These are phyloP conservation scores for Dasypogon diadema DNA, from an alignment of 2,888 invertebrate genomes.

Conservation along the genomic window DNA sequence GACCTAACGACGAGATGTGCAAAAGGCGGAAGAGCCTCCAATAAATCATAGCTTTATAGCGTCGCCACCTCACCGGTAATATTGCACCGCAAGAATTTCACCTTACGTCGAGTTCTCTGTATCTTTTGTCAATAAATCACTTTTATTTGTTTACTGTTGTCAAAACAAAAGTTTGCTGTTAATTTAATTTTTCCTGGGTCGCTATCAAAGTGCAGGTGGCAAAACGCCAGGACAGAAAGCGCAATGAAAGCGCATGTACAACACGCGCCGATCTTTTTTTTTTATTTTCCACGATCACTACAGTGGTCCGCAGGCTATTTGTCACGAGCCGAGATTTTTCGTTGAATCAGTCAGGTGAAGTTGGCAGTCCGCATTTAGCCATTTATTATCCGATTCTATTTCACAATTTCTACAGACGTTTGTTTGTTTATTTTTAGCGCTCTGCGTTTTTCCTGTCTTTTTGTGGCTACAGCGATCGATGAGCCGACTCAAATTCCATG, in stretches of 20 bases:
- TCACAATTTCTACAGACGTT: slow-evolving; percentile 23
- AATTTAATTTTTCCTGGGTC: slow-evolving; percentile 33
- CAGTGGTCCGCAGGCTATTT: background rate
- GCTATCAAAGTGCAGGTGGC: slow-evolving; percentile 36
- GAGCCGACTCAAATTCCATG: slow-evolving; percentile 44
- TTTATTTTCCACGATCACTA: background rate
- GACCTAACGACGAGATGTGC: no score
- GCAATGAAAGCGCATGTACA: slow-evolving; percentile 20
- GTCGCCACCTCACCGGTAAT: background rate
- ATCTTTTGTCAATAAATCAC: slow-evolving; percentile 23
- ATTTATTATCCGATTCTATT: slow-evolving; percentile 38
- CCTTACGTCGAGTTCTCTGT: background rate
- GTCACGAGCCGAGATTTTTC: slow-evolving; percentile 37
- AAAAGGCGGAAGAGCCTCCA: no score
- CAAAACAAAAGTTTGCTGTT: slow-evolving; percentile 35
- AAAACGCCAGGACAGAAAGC: slow-evolving; percentile 19
- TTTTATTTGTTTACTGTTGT: slow-evolving; percentile 23
- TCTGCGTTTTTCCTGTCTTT: slow-evolving; percentile 5
- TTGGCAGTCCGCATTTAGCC: background rate
- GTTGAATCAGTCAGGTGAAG: slow-evolving; percentile 28
- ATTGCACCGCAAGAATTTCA: slow-evolving; percentile 23
- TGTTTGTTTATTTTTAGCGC: slow-evolving; percentile 44
- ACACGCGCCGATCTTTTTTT: slow-evolving; percentile 4
- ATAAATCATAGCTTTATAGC: no score
- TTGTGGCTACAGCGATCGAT: slow-evolving; percentile 30